These are phyloP conservation scores for Calliopum simillimum DNA, from an alignment of 2,888 invertebrate genomes.

Conservation along the genomic window DNA sequence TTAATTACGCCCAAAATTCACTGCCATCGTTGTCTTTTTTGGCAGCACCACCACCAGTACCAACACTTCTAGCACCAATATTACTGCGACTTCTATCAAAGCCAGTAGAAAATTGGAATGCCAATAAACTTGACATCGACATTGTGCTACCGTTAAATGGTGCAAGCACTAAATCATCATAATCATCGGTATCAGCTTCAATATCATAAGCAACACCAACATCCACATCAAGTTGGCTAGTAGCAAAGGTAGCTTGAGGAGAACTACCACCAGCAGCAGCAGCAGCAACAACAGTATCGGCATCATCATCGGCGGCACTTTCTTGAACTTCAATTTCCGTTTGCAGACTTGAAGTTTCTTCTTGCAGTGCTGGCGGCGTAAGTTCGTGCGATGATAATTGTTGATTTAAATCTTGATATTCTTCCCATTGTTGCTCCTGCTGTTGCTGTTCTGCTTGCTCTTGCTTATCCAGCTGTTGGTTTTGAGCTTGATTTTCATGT, in stretches of 20 bases:
- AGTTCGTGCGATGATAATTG: neutral
- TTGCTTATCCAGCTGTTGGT: neutral
- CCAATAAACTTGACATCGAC: too few species aligned
- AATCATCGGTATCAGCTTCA: constrained; percentile 17
- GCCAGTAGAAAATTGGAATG: too few species aligned
- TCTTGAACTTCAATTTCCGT: constrained; percentile 44
- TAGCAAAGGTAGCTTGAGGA: neutral
- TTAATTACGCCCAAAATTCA: constrained; percentile 46
- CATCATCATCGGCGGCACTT: constrained; percentile 38
- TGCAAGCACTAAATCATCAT: constrained; percentile 16
- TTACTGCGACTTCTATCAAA: neutral
- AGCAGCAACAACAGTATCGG: constrained; percentile 31
- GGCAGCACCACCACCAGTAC: constrained; percentile 19
- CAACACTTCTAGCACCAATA: neutral
- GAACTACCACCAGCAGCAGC: constrained; percentile 1
- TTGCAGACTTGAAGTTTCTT: constrained; percentile 3
- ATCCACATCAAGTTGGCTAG: neutral
- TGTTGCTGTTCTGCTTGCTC: constrained; percentile 1
- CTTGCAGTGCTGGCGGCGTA: neutral
- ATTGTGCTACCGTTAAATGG: too few species aligned
- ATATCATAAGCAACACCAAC: constrained; percentile 18
- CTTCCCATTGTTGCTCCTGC: constrained; percentile 2
- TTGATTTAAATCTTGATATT: neutral
- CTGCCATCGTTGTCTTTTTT: constrained; percentile 43
- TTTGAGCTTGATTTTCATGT: too few species aligned